Evolutionary conservation across 2,113 vertebrate species (phyloP).

Genomic region (Ceratotherium simum): DNA sequence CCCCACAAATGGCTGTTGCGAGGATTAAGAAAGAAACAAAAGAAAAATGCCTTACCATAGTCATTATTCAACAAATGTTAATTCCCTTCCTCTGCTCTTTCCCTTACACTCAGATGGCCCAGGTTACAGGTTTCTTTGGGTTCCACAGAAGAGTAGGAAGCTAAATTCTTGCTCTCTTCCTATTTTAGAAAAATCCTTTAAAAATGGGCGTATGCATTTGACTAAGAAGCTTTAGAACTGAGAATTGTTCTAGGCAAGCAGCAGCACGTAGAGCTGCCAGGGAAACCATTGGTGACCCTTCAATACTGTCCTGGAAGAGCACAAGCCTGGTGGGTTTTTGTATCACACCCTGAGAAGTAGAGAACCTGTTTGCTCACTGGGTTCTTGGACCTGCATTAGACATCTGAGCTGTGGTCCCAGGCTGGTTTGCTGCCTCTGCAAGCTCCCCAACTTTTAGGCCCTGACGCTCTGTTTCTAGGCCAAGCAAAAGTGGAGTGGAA

Average conservation of each 20-base stretch:
- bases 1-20: neutral
- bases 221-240: neutral
- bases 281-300: neutral
- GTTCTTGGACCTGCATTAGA: neutral
- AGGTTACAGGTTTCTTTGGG: neutral
- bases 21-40: neutral
- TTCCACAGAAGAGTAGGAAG: neutral
- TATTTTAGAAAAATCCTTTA: neutral
- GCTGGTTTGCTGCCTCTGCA: neutral
- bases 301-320: neutral
- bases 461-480: neutral
- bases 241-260: neutral
- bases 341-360: neutral
- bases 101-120: neutral
- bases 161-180: neutral
- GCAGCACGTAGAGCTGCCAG: neutral
- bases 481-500: neutral
- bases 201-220: neutral
- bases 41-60: neutral
- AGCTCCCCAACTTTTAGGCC: neutral
- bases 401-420: neutral
- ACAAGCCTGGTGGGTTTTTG: too few species aligned
- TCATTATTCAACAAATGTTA: neutral
- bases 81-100: neutral
- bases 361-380: neutral